phyloP scores from a whole-genome alignment of 2,888 invertebrate genomes.

The Serrognathus titanus region DNA sequence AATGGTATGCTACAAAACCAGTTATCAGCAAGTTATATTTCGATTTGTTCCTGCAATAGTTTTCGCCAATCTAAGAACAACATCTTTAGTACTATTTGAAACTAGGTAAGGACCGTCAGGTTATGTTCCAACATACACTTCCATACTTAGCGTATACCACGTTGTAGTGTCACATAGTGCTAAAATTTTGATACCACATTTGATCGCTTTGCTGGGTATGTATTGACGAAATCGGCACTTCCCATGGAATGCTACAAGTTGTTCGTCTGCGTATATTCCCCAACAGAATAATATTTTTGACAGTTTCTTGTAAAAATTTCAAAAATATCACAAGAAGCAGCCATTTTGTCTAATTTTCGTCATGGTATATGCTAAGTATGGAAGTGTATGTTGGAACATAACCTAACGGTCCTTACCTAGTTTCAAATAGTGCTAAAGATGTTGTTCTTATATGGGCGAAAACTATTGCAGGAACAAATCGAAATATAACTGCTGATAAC shows the following conservation, averaged over 20 bases:
- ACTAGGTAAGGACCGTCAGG: too few species aligned
- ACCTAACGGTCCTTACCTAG: too few species aligned
- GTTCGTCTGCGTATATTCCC: slow-evolving; percentile 3
- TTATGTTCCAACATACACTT: too few species aligned
- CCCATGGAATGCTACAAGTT: slow-evolving; percentile 6
- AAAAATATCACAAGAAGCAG: not conserved
- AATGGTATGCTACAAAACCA: not conserved
- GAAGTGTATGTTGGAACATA: too few species aligned
- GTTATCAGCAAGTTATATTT: not conserved
- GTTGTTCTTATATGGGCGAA: slow-evolving; percentile 5
- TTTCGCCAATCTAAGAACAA: slow-evolving; percentile 7
- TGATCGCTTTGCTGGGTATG: slow-evolving; percentile 5
- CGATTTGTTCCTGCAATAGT: slow-evolving; percentile 3
- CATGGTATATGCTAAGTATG: not conserved
- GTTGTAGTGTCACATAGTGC: too few species aligned
- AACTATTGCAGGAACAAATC: slow-evolving; percentile 5
- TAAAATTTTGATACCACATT: slow-evolving; percentile 4
- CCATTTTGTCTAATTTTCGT: not conserved
- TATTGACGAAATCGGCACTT: slow-evolving; percentile 1
- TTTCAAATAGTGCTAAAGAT: not conserved
- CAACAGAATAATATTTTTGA: too few species aligned
- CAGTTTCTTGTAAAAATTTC: not conserved
- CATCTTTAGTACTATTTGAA: not conserved
- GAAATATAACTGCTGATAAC: not conserved
- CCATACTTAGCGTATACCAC: too few species aligned